A percentile compares a stretch with the other conserved stretches of the same genome.
Evolutionary conservation across 2,888 invertebrate species (phyloP).

Genomic region (Escarpia spicata): DNA sequence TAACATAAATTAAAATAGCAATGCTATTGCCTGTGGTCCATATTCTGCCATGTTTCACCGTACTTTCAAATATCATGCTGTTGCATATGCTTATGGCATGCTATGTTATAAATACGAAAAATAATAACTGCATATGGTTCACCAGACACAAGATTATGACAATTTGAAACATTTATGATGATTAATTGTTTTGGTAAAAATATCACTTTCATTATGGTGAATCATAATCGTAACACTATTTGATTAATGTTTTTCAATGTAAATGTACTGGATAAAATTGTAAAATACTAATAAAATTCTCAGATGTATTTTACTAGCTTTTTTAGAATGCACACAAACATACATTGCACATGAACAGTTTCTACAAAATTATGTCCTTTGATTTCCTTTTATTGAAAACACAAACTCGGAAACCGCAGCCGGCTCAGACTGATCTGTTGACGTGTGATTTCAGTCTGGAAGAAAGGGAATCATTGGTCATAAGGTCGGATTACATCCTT

Average conservation of each 20-base stretch:
- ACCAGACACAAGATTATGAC: background rate
- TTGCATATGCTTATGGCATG: background rate
- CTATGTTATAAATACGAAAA: background rate
- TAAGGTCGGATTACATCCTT: slow-evolving; percentile 10
- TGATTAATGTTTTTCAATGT: background rate
- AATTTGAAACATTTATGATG: background rate
- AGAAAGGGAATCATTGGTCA: slow-evolving; percentile 16
- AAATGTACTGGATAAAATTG: background rate
- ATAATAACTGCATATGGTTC: background rate
- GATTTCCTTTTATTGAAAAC: background rate
- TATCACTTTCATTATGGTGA: background rate
- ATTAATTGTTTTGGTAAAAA: background rate
- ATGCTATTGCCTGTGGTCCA: background rate
- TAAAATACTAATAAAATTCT: background rate
- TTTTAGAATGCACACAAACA: background rate
- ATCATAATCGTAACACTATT: background rate
- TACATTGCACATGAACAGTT: background rate
- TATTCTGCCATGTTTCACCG: background rate
- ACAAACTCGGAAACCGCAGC: background rate
- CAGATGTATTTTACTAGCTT: background rate
- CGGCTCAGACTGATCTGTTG: no score
- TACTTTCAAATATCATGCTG: background rate
- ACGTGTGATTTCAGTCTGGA: background rate
- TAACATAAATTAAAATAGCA: background rate
- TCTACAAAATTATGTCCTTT: background rate